Evolutionary conservation across 2,113 vertebrate species (phyloP), one percentile per base, ranked within the genome.

Genomic region (Syngnathus typhle): DNA sequence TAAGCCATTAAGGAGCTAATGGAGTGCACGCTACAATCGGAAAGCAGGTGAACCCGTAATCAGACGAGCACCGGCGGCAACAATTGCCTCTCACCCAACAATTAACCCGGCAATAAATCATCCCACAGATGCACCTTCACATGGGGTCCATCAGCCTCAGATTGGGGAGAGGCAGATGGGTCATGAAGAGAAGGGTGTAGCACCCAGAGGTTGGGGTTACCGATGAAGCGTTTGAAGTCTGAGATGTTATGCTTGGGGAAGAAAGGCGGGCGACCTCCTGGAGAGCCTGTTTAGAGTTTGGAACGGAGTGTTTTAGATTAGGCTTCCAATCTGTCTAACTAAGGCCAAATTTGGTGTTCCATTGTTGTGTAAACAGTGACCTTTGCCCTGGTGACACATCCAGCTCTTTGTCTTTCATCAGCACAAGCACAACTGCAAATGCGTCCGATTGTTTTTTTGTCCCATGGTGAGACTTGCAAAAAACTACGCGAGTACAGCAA

Each of bases 151-250:
- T 76, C 65, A 67, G 64, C 74, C 73, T 59, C 77, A 73, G 78
- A 83, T 68, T 68, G 63, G 83, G 78, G 73, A 78, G 64, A 61
- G 69, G 66, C 82, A 82, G 74, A 78, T 79, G 78, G 21, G 52
- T 55, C 52, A 55, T 27, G 52, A 21, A 46, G 43, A 64, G 7
- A 9, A 9, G 79, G 70, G 73, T 73, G 70, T 78, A 68, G 76
- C 70, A 64, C 37, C 70, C 74, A 78, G 82, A 77, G 84, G 72
- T 80, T 84, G 72, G 80, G 77, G 82, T 81, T 87, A 83, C 85
- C 83, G 82, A 84, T 82, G 83, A 62, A 77, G 75, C n/a, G 74
- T 86, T 88, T 88, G 86, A 88, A 87, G 84, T 88, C 61, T 63
- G 75, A 84, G 77, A 82, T 82, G 81, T 87, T 84, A 62, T 84